Evolutionary conservation across 2,888 invertebrate genomes (phyloP), one percentile per base, ranked within the genome.

Genomic region (Tenthredo mesomela): DNA sequence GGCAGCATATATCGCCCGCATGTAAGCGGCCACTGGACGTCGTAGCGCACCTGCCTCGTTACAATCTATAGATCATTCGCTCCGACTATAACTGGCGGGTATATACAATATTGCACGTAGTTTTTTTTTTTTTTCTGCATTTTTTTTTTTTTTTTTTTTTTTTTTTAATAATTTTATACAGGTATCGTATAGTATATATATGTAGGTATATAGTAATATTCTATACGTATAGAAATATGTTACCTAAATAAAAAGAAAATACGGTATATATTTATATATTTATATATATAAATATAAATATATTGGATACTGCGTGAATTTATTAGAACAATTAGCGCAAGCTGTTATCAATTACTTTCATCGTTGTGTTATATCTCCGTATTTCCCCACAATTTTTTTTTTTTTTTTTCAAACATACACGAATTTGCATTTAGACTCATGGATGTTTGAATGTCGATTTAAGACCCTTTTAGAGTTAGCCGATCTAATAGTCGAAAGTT

Each of bases 31-130:
- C 18, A 54, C 77, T 77, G 43, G 15, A 77, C 50, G 29, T 15
- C 25, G 54, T 18, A 50, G 77, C 77, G 77, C 77, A 77, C 77
- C 77, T 77, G 77, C 77, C 54, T 50, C 29, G 50, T 77, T 50
- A 77, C 15, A 33, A 77, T 77, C 77, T 29, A 77, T 77, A 33
- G 47, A 77, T 77, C 77, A 54, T 77, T 77, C 50, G 10, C 61
- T 54, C 21, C 43, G 75, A 70, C 70, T 75, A 54, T 54, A n/a
- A 54, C 12, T 21, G 25, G 21, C 75, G 75, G 43, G 47, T 29
- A 33, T 77, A 29, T 29, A 43, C 71, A 77, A 50, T 50, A 77
- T 77, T 77, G 77, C 77, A 50, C 47, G n/a, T 33, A 15, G 4
- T 50, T 25, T 43, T 21, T 7, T 37, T 37, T 37, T 37, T 37